These are phyloP conservation scores for Ateles fusciceps DNA, from an alignment of 2,797 vertebrate species.

Conservation along the genomic window DNA sequence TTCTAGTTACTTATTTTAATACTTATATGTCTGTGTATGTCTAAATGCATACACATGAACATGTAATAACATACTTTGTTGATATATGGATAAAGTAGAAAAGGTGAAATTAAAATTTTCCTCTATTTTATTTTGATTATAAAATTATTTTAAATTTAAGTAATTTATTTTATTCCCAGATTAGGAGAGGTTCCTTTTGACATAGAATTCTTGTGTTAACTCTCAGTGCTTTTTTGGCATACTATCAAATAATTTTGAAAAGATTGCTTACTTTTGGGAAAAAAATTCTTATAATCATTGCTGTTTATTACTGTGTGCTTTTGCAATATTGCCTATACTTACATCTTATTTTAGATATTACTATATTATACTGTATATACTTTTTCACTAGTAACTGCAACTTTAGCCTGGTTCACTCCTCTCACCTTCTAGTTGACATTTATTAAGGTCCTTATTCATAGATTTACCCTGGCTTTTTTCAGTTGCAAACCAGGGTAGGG, in stretches of 20 bases:
- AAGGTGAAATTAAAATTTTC: neutral
- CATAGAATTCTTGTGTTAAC: neutral
- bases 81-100: neutral
- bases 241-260: neutral
- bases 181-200: neutral
- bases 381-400: neutral
- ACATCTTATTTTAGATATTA: neutral
- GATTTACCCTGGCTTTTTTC: too few relatives aligned
- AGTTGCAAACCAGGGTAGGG: neutral
- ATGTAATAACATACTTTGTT: neutral
- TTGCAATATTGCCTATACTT: neutral
- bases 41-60: neutral
- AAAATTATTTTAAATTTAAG: neutral
- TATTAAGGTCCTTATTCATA: neutral
- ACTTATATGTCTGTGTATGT: neutral
- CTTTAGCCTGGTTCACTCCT: neutral
- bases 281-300: neutral
- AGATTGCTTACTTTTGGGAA: neutral
- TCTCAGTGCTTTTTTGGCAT: neutral
- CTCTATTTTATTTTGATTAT: neutral
- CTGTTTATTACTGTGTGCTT: neutral
- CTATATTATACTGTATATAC: neutral
- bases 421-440: neutral
- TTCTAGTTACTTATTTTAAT: neutral
- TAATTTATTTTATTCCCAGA: neutral